A percentile compares a stretch with the other conserved stretches of the same genome.
Evolutionary conservation across 2,888 invertebrate genomes (phyloP).

Genomic region (Scrobipalpa costella): DNA sequence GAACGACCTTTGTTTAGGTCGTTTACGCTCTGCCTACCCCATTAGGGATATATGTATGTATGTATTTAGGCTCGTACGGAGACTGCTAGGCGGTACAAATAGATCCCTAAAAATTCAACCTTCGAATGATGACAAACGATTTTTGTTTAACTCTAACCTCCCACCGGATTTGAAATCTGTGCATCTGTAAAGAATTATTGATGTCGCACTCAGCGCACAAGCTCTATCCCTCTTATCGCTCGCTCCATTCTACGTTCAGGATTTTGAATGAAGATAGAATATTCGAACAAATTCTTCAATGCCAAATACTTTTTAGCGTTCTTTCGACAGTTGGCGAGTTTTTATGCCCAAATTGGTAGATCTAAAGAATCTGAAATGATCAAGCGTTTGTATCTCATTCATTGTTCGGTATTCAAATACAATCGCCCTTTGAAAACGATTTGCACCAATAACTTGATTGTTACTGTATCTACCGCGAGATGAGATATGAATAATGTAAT

Average conservation of each 20-base stretch:
- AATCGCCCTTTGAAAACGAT: not conserved
- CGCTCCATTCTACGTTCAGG: not conserved
- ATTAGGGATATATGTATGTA: too few relatives aligned
- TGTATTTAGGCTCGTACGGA: too few relatives aligned
- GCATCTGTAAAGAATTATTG: slow-evolving; percentile 1
- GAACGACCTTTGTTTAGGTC: too few relatives aligned
- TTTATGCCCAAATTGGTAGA: too few relatives aligned
- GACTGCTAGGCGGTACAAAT: too few relatives aligned
- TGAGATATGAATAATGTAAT: not conserved
- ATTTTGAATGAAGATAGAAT: not conserved
- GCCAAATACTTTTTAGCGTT: too few relatives aligned
- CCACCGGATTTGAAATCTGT: not conserved
- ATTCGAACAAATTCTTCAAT: not conserved
- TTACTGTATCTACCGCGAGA: not conserved
- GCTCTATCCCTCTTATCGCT: slow-evolving; percentile 12
- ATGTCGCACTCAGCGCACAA: slow-evolving; percentile 13
- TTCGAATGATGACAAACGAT: too few relatives aligned
- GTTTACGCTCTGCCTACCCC: too few relatives aligned
- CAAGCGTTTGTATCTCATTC: not conserved
- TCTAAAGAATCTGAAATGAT: too few relatives aligned
- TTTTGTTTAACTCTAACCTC: too few relatives aligned
- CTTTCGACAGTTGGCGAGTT: not conserved
- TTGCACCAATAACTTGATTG: slow-evolving; percentile 7
- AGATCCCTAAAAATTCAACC: too few relatives aligned
- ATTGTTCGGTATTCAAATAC: not conserved